Conservation (phyloP, 1,140 invertebrate species). For the Aporrectodea caliginosa region DNA sequence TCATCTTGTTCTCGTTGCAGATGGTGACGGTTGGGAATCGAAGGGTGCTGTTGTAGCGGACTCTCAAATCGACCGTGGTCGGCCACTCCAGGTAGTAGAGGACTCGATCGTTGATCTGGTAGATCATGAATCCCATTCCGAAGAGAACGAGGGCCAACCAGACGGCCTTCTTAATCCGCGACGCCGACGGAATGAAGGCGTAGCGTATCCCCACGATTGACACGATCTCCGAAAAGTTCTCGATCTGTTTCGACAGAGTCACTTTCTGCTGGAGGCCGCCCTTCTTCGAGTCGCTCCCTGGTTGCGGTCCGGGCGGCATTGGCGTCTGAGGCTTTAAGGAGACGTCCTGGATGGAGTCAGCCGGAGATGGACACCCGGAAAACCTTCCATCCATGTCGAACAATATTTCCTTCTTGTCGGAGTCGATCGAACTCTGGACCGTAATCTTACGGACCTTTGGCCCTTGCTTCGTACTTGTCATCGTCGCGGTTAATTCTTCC, state of each 20-base stretch:
- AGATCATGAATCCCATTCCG: not conserved
- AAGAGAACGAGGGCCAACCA: not conserved
- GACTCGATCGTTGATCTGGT: conserved; percentile 20
- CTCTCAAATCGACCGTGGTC: not conserved
- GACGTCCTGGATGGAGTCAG: no score
- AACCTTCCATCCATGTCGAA: not conserved
- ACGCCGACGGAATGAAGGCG: not conserved
- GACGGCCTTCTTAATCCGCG: not conserved
- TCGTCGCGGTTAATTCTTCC: no score
- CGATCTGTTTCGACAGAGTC: not conserved
- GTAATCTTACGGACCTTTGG: not conserved
- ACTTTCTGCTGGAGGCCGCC: not conserved
- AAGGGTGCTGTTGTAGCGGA: not conserved
- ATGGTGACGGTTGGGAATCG: conserved; percentile 22
- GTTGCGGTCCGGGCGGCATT: not conserved
- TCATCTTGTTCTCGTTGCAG: conserved; percentile 6
- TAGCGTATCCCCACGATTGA: conserved; percentile 1
- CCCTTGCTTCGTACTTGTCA: no score
- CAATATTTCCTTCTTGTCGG: no score
- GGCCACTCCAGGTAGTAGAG: conserved; percentile 12
- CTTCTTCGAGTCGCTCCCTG: not conserved
- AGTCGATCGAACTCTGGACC: not conserved
- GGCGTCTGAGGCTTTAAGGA: not conserved
- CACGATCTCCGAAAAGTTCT: not conserved
- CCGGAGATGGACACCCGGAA: not conserved